Evolutionary conservation across 2,113 vertebrate species (phyloP), one percentile per base, ranked within the genome.

Genomic region (Muscicapa adusta): DNA sequence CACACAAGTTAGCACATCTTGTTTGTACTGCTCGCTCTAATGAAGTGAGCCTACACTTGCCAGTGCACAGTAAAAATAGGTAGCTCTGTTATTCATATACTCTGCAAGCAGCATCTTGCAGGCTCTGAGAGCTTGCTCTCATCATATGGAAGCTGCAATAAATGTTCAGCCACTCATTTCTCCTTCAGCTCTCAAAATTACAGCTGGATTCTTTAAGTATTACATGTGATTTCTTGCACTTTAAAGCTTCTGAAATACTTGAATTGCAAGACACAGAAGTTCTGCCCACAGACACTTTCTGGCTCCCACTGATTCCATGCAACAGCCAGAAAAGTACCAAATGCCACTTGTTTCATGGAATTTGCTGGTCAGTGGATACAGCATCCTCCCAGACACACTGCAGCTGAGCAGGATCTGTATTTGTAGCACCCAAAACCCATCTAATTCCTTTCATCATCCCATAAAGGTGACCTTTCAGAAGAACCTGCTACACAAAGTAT

Each of bases 241-340:
- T 96, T 74, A 95, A 71, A 96, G 79, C 93, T 88, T 89, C 89
- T 76, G 68, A 96, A 80, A 90, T 86, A 75, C 88, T 95, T 74
- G 85, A 85, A 96, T 74, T 50, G 94, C 91, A 96, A 93, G 84
- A 91, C 36, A 4, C 45, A 57, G 6, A 43, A 94, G 81, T 43
- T 84, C 90, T 81, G 78, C 75, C 87, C 90, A 91, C 74, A 79
- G 57, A 75, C 57, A 51, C 74, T 62, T 91, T 73, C 66, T 56
- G 76, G 91, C 53, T 96, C 56, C 73, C n/a, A 28, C 70, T 81
- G 71, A 88, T 67, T 83, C 65, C 77, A 54, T 8, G 71, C 10
- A 51, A 42, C 48, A 76, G 77, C 50, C 75, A 91, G 79, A n/a
- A n/a, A 57, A 50, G 36, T 4, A 38, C 2, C 57, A 82, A 74